phyloP scores from a whole-genome alignment of 2,113 vertebrate genomes.

The Promerops cafer region DNA sequence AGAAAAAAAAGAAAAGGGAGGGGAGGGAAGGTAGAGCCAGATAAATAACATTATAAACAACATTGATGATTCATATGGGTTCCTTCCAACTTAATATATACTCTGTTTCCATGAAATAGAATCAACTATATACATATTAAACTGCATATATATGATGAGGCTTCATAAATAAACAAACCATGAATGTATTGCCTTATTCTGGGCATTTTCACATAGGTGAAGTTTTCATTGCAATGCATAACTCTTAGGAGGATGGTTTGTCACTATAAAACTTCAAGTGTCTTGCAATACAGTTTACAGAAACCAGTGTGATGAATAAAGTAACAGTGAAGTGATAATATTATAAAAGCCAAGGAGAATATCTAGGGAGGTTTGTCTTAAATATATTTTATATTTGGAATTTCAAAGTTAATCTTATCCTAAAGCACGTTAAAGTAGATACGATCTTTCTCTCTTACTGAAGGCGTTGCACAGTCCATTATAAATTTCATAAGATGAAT shows the following conservation, averaged over 20 bases:
- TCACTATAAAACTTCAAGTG: neutral
- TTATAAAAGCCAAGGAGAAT: neutral
- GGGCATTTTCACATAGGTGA: neutral
- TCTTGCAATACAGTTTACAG: neutral
- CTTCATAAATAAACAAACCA: neutral
- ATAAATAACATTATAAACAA: neutral
- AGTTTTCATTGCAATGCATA: neutral
- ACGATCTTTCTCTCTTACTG: neutral
- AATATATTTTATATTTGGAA: neutral
- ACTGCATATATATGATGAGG: neutral
- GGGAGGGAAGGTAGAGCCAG: neutral
- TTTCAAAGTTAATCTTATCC: neutral
- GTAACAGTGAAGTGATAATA: neutral
- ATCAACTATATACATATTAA: neutral
- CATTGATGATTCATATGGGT: neutral
- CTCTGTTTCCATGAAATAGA: neutral
- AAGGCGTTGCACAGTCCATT: neutral
- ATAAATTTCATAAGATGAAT: neutral
- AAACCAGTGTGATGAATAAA: neutral
- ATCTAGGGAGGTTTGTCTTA: neutral
- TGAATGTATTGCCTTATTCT: neutral
- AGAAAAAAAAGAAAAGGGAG: neutral
- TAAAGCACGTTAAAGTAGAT: neutral
- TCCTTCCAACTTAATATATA: neutral
- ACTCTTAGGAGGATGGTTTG: neutral